Evolutionary conservation across 2,888 invertebrate species (phyloP).

Genomic region (Dynastes tityus): DNA sequence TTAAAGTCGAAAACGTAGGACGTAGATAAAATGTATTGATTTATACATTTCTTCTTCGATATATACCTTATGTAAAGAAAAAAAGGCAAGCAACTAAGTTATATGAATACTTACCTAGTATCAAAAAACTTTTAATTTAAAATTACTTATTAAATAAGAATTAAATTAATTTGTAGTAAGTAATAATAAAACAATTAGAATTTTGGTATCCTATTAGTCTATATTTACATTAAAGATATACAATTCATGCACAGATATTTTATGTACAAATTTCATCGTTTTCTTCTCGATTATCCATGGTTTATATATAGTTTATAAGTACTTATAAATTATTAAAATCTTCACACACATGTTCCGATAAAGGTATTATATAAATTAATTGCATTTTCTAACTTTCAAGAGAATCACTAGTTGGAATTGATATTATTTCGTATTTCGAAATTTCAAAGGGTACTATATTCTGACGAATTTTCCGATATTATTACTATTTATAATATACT

Average conservation of each 20-base stretch:
- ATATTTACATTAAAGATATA: slow-evolving; percentile 56
- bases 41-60: too few species aligned
- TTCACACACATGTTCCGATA: not conserved
- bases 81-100: too few species aligned
- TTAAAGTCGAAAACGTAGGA: too few species aligned
- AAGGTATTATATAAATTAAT: slow-evolving; percentile 2
- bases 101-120: too few species aligned
- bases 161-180: too few species aligned
- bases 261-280: slow-evolving; percentile 22
- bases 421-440: too few species aligned
- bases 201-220: slow-evolving; percentile 32
- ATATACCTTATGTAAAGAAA: too few species aligned
- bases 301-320: slow-evolving; percentile 11
- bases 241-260: slow-evolving; percentile 52
- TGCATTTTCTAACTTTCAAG: not conserved
- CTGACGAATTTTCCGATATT: too few species aligned
- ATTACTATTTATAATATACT: not conserved
- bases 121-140: too few species aligned
- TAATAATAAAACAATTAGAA: not conserved
- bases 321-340: slow-evolving; percentile 15
- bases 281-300: not conserved
- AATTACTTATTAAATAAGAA: too few species aligned
- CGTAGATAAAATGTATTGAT: too few species aligned
- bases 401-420: too few species aligned
- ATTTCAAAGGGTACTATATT: not conserved